Conservation (phyloP, 2,797 vertebrate genomes). For the Centroberyx gerrardi region DNA sequence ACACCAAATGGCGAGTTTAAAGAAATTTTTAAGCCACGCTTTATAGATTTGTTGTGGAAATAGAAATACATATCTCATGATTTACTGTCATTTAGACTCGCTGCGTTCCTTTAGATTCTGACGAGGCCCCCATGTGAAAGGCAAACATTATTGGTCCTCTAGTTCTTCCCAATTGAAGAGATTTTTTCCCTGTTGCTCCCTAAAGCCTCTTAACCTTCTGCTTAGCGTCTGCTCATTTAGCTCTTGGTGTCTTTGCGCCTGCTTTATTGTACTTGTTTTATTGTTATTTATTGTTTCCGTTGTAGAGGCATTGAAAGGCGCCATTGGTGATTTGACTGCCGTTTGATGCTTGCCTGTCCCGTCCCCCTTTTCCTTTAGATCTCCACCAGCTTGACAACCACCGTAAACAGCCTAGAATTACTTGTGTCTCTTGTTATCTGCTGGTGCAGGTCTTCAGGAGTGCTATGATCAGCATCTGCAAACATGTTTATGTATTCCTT, state of each 20-base stretch:
- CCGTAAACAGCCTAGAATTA: constrained; percentile 6
- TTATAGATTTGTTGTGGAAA: not conserved
- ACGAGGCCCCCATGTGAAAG: not conserved
- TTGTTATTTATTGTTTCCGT: not conserved
- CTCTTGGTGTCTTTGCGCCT: not conserved
- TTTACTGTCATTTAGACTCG: not conserved
- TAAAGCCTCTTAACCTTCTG: not conserved
- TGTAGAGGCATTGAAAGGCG: constrained; percentile 30
- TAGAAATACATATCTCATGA: not conserved
- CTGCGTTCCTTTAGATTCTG: not conserved
- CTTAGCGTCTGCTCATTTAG: constrained; percentile 28
- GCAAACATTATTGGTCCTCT: not conserved
- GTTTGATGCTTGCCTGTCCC: constrained; percentile 34
- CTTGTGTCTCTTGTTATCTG: constrained; percentile 29
- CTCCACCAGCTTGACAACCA: constrained; percentile 51
- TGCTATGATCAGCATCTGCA: constrained; percentile 24
- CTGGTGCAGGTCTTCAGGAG: constrained; percentile 61
- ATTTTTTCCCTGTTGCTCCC: not conserved
- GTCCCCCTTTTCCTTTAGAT: constrained; percentile 42
- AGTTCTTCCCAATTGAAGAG: not conserved
- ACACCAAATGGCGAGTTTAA: not conserved
- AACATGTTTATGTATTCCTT: constrained; percentile 19
- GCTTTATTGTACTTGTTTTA: not conserved
- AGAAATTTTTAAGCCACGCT: not conserved
- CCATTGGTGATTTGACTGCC: constrained; percentile 41